These are phyloP conservation scores for Notarius quadriscutis DNA, from an alignment of 2,113 vertebrate species.

Conservation along the genomic window DNA sequence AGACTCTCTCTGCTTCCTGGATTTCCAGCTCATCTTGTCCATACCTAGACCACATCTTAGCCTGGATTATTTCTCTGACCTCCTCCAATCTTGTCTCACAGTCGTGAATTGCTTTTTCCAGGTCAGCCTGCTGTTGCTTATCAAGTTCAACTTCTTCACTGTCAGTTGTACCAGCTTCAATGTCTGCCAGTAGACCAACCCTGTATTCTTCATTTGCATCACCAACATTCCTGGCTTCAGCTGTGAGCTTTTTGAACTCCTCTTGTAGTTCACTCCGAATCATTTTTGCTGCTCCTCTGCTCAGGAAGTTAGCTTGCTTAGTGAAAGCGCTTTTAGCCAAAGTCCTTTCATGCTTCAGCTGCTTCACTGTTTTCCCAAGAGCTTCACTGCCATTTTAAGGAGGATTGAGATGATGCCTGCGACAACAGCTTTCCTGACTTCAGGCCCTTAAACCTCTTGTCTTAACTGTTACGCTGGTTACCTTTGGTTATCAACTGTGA, in stretches of 20 bases:
- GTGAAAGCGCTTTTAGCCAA: neutral
- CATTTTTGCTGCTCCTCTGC: neutral
- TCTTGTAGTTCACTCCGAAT: neutral
- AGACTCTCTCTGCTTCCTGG: constrained; percentile 9
- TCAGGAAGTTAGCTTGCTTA: neutral
- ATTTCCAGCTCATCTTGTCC: neutral
- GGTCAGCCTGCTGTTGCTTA: constrained; percentile 19
- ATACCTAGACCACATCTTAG: neutral
- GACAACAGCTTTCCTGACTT: neutral
- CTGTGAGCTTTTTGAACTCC: neutral
- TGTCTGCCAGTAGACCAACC: neutral
- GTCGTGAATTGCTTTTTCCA: neutral
- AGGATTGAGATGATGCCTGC: neutral
- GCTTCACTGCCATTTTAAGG: neutral
- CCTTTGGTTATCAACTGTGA: neutral
- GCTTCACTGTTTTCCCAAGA: neutral
- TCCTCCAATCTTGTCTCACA: constrained; percentile 6
- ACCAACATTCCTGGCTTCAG: neutral
- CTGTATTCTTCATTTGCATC: constrained; percentile 16
- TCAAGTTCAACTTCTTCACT: constrained; percentile 9
- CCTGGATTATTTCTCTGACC: neutral
- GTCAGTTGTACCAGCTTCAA: neutral
- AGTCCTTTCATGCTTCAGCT: neutral
- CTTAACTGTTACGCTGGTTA: neutral
- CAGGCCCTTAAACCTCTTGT: neutral